phyloP scores from a whole-genome alignment of 2,888 invertebrate species.

The Hirtodrosophila alboralis region DNA sequence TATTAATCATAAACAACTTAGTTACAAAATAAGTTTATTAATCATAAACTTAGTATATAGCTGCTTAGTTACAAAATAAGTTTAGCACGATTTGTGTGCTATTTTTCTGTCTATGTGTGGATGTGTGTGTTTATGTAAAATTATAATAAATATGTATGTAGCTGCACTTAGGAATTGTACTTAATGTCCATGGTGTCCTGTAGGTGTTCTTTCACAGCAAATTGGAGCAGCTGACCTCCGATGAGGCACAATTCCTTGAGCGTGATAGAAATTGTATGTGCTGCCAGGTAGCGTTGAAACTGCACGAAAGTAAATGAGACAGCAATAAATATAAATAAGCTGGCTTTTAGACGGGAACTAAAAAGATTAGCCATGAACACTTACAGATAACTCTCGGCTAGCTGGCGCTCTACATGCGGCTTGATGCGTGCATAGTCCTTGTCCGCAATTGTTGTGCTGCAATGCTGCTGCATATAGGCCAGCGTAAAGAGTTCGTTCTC shows the following conservation, averaged over 20 bases:
- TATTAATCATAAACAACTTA: conserved; percentile 13
- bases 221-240: conserved; percentile 77
- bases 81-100: conserved; percentile 46
- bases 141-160: conserved; percentile 72
- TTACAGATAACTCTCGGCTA: conserved; percentile 83
- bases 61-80: conserved; percentile 42
- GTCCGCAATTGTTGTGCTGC: conserved; percentile 82
- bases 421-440: conserved; percentile 83
- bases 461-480: conserved; percentile 83
- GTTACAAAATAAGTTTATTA: conserved; percentile 27
- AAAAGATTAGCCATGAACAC: conserved; percentile 24
- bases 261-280: conserved; percentile 82
- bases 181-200: conserved; percentile 22
- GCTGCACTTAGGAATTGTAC: conserved; percentile 55
- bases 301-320: conserved; percentile 46
- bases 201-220: conserved; percentile 67
- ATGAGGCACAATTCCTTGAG: conserved; percentile 79
- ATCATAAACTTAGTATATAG: conserved; percentile 21
- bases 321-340: neutral
- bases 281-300: conserved; percentile 83
- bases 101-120: conserved; percentile 15
- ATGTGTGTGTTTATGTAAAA: conserved; percentile 30
- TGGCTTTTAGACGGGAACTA: no score
- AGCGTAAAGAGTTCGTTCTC: conserved; percentile 83
- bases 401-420: conserved; percentile 82